Evolutionary conservation across 2,888 invertebrate species (phyloP), one percentile per base, ranked within the genome.

Genomic region (Teleogryllus oceanicus): DNA sequence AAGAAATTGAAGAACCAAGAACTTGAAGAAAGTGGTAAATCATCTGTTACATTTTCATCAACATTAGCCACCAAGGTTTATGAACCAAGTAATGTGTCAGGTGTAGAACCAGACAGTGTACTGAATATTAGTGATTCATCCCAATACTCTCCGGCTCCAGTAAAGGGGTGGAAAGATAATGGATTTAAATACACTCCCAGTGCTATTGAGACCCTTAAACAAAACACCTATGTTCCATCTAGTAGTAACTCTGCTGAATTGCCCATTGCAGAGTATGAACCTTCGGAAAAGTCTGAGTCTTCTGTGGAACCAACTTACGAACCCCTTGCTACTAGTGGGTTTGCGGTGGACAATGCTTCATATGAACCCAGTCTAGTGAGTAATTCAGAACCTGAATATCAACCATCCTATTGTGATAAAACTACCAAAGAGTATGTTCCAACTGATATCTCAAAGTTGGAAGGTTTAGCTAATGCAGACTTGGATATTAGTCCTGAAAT

Each of bases 401-500:
- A 78, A 49, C 82, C 82, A 16, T 21, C 76, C 13, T 80, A 49
- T 11, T 77, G 18, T 74, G 75, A 37, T 16, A 79, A 49, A 13
- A 62, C 78, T 37, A 49, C 37, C 13, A 76, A 49, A 5, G 21
- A 79, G n/a, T 83, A 83, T 50, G 80, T 78, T 20, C 83, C 83
- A 49, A 81, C 83, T 16, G 79, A 78, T 75, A 80, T 81, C 49
- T 49, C 80, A 13, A 50, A 78, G 11, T 77, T 81, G 62, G 78
- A 78, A 37, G 80, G 78, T 13, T 16, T 62, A 16, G 78, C 80
- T 51, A 37, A 75, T 20, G 78, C 78, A 77, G 50, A 49, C 8
- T 74, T 76, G n/a, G 81, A 81, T 78, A n/a, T 80, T n/a, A 75
- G 74, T 4, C 84, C 84, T 13, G 88, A 88, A 78, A 87, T 88